Evolutionary conservation across 2,113 vertebrate species (phyloP).

Genomic region (Choloepus hoffmanni): DNA sequence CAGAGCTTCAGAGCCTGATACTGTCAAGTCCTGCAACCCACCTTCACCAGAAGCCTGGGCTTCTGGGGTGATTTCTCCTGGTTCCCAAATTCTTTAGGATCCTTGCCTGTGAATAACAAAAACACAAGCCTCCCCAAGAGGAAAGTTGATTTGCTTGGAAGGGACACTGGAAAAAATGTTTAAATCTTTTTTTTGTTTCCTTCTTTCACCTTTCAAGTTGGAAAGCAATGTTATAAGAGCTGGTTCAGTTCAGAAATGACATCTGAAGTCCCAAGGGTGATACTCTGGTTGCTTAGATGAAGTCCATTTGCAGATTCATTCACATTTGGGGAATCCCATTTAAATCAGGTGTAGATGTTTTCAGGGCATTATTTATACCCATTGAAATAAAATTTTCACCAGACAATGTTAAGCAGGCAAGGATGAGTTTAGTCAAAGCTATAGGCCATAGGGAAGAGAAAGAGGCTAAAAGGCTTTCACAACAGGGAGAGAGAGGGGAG

Average conservation of each 20-base stretch:
- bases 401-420: no score
- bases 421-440: no score
- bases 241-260: not conserved
- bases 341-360: not conserved
- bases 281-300: not conserved
- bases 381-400: no score
- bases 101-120: not conserved
- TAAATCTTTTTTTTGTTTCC: not conserved
- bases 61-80: not conserved
- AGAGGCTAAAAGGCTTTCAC: no score
- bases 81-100: no score
- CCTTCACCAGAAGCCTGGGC: not conserved
- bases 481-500: no score
- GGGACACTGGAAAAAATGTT: not conserved
- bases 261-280: fast-evolving
- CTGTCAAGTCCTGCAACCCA: not conserved
- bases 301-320: not conserved
- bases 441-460: no score
- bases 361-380: not conserved
- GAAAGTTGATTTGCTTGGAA: not conserved
- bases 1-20: not conserved
- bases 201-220: not conserved
- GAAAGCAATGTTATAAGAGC: not conserved
- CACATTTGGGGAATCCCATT: not conserved
- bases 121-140: not conserved